Evolutionary conservation across 2,113 vertebrate genomes (phyloP).

Genomic region (Rhinopomastus cyanomelas): DNA sequence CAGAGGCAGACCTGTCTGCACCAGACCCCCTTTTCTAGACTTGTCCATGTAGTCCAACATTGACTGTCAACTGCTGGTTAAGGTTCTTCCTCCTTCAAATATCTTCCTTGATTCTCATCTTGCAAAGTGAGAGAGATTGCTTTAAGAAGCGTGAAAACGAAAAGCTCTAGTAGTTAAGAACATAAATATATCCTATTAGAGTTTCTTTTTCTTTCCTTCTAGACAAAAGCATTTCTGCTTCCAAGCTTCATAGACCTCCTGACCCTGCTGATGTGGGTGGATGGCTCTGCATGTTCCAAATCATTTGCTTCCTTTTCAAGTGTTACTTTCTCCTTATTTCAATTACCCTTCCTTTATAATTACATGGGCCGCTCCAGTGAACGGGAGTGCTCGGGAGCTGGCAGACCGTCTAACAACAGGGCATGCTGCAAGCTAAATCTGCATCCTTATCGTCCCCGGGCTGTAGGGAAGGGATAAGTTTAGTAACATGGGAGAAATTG

Average conservation of each 20-base stretch:
- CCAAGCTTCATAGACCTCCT: conserved; percentile 2
- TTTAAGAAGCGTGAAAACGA: not conserved
- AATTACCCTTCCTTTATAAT: conserved; percentile 61
- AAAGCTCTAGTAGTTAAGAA: not conserved
- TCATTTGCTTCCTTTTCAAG: conserved; percentile 16
- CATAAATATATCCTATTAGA: conserved; percentile 13
- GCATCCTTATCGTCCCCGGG: not conserved
- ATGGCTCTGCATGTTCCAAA: conserved; percentile 39
- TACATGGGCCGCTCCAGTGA: not conserved
- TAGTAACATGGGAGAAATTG: not conserved
- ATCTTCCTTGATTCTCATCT: not conserved
- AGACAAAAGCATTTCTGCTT: conserved; percentile 18
- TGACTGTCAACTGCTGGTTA: not conserved
- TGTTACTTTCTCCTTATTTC: conserved; percentile 41
- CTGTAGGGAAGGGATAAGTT: not conserved
- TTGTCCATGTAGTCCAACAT: accelerated
- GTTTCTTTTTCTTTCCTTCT: conserved; percentile 31
- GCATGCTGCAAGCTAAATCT: not conserved
- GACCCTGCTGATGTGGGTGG: not conserved
- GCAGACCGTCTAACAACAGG: not conserved
- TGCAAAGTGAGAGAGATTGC: not conserved
- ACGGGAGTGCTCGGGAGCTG: not conserved
- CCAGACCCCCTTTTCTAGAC: not conserved
- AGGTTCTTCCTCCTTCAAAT: not conserved
- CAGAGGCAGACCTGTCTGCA: not conserved